A percentile compares a stretch with the other conserved stretches of the same genome.
These are phyloP conservation scores for Antheraea assamensis DNA, from an alignment of 2,888 invertebrate species.

Conservation along the genomic window DNA sequence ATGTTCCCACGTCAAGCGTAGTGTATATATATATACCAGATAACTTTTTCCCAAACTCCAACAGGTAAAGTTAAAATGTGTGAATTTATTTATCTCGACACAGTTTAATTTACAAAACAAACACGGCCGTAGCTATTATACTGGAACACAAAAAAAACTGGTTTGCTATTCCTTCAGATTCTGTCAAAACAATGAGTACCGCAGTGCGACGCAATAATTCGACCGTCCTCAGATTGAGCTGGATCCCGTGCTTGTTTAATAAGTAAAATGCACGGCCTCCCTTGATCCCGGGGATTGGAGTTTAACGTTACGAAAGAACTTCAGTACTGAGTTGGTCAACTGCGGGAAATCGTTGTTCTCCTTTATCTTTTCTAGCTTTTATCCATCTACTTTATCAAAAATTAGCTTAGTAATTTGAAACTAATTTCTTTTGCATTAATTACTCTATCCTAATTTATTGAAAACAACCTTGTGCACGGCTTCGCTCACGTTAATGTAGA, in stretches of 20 bases:
- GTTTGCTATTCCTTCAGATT: conserved; percentile 41
- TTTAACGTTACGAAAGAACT: conserved; percentile 40
- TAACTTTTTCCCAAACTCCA: conserved; percentile 7
- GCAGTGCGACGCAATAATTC: conserved; percentile 64
- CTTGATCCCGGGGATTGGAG: conserved; percentile 29
- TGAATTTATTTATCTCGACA: conserved; percentile 23
- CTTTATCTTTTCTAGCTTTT: neutral
- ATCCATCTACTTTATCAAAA: neutral
- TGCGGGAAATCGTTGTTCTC: neutral
- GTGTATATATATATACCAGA: conserved; percentile 12
- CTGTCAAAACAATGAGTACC: conserved; percentile 53
- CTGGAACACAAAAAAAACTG: conserved; percentile 29
- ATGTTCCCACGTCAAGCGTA: conserved; percentile 8
- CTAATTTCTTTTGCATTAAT: no score
- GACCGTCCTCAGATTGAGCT: conserved; percentile 43
- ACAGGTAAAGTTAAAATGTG: conserved; percentile 14
- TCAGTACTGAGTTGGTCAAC: conserved; percentile 35
- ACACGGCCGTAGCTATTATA: conserved; percentile 21
- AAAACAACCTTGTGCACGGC: no score
- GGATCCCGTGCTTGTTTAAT: conserved; percentile 45
- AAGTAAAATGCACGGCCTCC: conserved; percentile 49
- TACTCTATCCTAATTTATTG: no score
- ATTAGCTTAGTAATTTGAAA: no score
- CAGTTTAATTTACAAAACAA: conserved; percentile 27
- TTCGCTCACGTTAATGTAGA: no score